Evolutionary conservation across 2,113 vertebrate species (phyloP).

Genomic region (Oceanites oceanicus): DNA sequence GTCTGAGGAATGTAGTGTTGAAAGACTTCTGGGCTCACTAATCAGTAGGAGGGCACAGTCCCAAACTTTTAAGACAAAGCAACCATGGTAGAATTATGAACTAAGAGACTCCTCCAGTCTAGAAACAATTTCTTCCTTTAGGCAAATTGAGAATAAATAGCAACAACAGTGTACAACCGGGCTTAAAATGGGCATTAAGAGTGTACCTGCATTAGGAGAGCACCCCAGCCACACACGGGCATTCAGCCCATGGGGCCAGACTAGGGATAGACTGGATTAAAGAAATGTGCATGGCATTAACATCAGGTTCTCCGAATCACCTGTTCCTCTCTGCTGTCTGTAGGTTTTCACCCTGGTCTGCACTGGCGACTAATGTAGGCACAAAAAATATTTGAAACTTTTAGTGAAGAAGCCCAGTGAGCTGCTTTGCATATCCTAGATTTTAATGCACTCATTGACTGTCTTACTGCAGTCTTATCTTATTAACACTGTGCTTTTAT

Average conservation of each 20-base stretch:
- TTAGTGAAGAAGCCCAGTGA: background rate
- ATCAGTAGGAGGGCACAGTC: accelerated
- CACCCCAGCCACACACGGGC: background rate
- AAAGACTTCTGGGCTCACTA: background rate
- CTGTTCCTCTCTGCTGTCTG: background rate
- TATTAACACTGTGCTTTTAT: background rate
- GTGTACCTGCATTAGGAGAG: background rate
- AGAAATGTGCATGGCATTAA: background rate
- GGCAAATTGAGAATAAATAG: background rate
- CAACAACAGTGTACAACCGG: background rate
- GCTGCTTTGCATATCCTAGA: background rate
- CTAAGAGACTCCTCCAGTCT: background rate
- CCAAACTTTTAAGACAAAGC: background rate
- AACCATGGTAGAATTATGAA: background rate
- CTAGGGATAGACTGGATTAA: background rate
- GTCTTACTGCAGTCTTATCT: background rate
- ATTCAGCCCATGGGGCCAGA: background rate
- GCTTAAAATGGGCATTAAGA: background rate
- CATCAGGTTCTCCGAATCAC: background rate
- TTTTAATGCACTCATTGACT: background rate
- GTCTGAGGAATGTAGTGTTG: background rate
- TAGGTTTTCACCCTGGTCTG: background rate
- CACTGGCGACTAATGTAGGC: background rate
- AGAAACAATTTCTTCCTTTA: background rate
- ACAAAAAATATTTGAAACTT: background rate